Evolutionary conservation across 2,113 vertebrate genomes (phyloP).

Genomic region (Platichthys stellatus): DNA sequence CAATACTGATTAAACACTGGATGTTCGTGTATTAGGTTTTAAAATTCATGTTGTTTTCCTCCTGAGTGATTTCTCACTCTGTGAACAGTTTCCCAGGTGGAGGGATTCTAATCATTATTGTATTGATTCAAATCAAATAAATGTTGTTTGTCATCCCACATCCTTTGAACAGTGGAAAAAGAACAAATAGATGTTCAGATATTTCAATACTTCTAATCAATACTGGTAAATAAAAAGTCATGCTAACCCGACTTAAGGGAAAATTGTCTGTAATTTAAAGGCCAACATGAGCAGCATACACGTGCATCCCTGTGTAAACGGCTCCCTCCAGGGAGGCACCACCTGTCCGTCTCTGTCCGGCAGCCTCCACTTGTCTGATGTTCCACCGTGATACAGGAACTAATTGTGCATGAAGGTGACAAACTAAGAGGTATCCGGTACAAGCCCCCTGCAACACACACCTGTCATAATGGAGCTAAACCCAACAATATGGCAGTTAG

Average conservation of each 20-base stretch:
- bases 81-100: not conserved
- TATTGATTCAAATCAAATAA: not conserved
- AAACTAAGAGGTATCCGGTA: slow-evolving; percentile 69
- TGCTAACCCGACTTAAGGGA: not conserved
- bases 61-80: not conserved
- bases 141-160: not conserved
- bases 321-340: slow-evolving; percentile 38
- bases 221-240: not conserved
- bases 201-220: not conserved
- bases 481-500: slow-evolving; percentile 26
- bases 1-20: too few relatives aligned
- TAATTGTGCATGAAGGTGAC: slow-evolving; percentile 78
- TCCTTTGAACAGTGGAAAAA: not conserved
- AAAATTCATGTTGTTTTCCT: not conserved
- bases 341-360: slow-evolving; percentile 59
- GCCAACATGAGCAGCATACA: slow-evolving; percentile 15
- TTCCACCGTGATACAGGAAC: slow-evolving; percentile 58
- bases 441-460: slow-evolving; percentile 65
- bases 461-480: slow-evolving; percentile 66
- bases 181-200: not conserved
- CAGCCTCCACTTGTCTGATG: slow-evolving; percentile 68
- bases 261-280: slow-evolving; percentile 41
- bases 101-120: not conserved
- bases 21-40: not conserved
- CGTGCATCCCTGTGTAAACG: slow-evolving; percentile 34